Evolutionary conservation across 1,140 invertebrate genomes (phyloP), one percentile per base, ranked within the genome.

Genomic region (Acromyrmex heyeri): DNA sequence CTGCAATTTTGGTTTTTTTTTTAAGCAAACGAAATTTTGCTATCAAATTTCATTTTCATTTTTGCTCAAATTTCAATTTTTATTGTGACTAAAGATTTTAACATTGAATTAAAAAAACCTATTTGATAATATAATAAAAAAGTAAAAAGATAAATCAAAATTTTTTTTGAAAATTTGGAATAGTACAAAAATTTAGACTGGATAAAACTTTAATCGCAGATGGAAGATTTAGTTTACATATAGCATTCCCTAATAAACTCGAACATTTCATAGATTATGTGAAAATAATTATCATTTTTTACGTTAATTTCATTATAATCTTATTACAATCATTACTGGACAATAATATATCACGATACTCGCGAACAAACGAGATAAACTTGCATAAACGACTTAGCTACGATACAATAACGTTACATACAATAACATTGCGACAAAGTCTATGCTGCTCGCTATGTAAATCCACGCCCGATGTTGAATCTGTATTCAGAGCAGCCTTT

Each of bases 401-500:
- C 6, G 53, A 44, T 57, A 70, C 14, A 82, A 83, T 73, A 48
- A 61, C n/a, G 2, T 73, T 83, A 73, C n/a, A 30, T 61, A 3
- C 27, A 30, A 27, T 38, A 27, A 82, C 78, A 73, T 55, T 7
- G 16, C 16, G 34, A 44, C 53, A 82, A 48, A 57, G 24, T 57
- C n/a, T 21, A n/a, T 44, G 38, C 34, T 59, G 50, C n/a, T 57
- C 12, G 16, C 78, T 73, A 72, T 30, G 72, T 44, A 78, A 85
- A 85, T 85, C 34, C n/a, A 27, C 38, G 21, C 14, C 24, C n/a
- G 61, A 77, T 53, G 64, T 21, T 62, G 44, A 86, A 83, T 83
- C 18, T 21, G 30, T n/a, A 73, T 86, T 86, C 59, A 86, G 24
- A 50, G 6, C 12, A 3, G 67, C 30, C 55, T 86, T 86, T 64